Conservation (phyloP, 2,888 invertebrate species). For the Bellardia bayeri region DNA sequence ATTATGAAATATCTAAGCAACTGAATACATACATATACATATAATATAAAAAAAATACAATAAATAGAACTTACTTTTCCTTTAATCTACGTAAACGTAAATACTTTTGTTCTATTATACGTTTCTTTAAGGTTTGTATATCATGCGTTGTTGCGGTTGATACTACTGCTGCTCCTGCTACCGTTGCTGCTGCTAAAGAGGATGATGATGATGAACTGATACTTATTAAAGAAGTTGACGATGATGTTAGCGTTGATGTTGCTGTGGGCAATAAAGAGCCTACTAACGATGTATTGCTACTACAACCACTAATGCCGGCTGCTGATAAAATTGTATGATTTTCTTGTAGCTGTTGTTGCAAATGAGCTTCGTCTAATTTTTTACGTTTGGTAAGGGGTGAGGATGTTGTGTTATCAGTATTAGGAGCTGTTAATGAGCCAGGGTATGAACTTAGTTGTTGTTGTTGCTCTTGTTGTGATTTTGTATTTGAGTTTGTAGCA, state of each 20-base stretch:
- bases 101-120: constrained; percentile 89
- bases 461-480: constrained; percentile 58
- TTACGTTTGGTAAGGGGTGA: constrained; percentile 62
- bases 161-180: constrained; percentile 68
- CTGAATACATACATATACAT: constrained; percentile 1
- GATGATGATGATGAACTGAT: constrained; percentile 42
- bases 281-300: constrained; percentile 76
- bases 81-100: constrained; percentile 88
- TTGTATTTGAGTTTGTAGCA: constrained; percentile 67
- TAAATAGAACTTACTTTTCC: constrained; percentile 85
- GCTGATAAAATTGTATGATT: constrained; percentile 73
- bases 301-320: constrained; percentile 73
- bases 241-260: constrained; percentile 74
- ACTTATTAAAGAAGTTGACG: constrained; percentile 71
- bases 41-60: constrained; percentile 1
- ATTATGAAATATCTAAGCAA: background rate
- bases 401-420: constrained; percentile 57
- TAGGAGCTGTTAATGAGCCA: constrained; percentile 51
- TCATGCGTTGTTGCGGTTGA: constrained; percentile 79
- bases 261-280: constrained; percentile 79
- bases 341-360: constrained; percentile 48
- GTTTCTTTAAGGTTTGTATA: constrained; percentile 86
- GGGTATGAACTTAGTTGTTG: constrained; percentile 47
- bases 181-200: constrained; percentile 54
- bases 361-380: constrained; percentile 62